phyloP scores from a whole-genome alignment of 2,888 invertebrate genomes.

The Nasonovia ribisnigri region DNA sequence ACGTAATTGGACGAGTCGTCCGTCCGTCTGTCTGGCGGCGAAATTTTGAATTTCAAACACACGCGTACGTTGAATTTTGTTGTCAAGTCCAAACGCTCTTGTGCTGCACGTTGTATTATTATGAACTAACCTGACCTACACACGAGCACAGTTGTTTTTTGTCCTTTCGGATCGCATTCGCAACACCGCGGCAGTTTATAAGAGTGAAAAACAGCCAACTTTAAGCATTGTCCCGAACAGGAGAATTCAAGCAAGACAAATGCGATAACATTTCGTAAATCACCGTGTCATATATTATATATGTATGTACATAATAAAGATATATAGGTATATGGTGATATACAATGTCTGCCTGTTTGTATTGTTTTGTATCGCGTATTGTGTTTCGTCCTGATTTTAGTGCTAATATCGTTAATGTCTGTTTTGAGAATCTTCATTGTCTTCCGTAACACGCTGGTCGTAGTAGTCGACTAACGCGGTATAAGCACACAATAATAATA shows the following conservation, averaged over 20 bases:
- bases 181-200: not conserved
- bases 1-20: constrained; percentile 25
- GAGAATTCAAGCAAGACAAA: constrained; percentile 46
- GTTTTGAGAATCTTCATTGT: constrained; percentile 41
- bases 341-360: not conserved
- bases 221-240: not conserved
- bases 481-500: not conserved
- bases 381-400: constrained; percentile 40
- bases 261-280: constrained; percentile 56
- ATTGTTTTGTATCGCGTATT: constrained; percentile 45
- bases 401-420: constrained; percentile 22
- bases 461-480: not conserved
- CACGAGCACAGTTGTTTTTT: not conserved
- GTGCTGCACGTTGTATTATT: no score
- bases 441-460: not conserved
- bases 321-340: not conserved
- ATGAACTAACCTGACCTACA: no score
- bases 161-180: not conserved
- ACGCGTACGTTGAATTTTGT: not conserved
- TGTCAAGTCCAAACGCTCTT: not conserved
- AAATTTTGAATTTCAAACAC: constrained; percentile 35
- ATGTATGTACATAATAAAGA: not conserved
- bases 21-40: constrained; percentile 24
- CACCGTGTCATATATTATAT: constrained; percentile 34
- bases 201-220: constrained; percentile 1